phyloP scores from a whole-genome alignment of 2,797 vertebrate genomes.

The Moxostoma hubbsi region DNA sequence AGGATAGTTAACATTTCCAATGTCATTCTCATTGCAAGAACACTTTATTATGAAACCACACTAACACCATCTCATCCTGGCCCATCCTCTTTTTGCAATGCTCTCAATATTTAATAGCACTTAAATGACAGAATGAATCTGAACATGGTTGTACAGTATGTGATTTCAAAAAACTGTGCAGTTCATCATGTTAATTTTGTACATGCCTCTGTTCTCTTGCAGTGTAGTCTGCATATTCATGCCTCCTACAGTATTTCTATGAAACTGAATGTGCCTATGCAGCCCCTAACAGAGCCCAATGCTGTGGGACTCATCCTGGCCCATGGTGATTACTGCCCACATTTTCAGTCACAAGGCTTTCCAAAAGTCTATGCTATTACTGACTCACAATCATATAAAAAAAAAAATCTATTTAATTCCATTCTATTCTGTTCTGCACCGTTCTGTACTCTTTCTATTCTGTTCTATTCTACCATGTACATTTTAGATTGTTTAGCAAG shows the following conservation, averaged over 20 bases:
- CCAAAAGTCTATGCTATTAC: neutral
- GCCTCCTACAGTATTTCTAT: conserved; percentile 89
- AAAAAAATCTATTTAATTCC: neutral
- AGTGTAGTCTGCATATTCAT: conserved; percentile 86
- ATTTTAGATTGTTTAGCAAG: too few relatives aligned
- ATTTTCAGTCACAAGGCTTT: neutral
- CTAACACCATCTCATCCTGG: neutral
- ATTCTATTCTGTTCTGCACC: neutral
- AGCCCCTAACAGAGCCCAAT: conserved; percentile 87
- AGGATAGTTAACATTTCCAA: neutral
- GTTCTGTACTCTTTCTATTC: neutral
- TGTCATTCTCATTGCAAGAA: neutral
- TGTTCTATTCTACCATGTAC: too few relatives aligned
- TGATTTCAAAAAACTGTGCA: neutral
- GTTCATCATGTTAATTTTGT: conserved; percentile 1
- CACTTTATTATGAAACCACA: neutral
- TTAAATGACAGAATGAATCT: neutral
- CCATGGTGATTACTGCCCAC: conserved; percentile 80
- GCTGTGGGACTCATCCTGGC: conserved; percentile 92
- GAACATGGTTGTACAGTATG: neutral
- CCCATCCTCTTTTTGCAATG: too few relatives aligned
- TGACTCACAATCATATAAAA: neutral
- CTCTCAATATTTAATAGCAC: neutral
- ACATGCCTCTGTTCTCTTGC: conserved; percentile 38
- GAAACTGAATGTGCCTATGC: conserved; percentile 88